Evolutionary conservation across 2,888 invertebrate species (phyloP).

Genomic region (Callinectes sapidus): DNA sequence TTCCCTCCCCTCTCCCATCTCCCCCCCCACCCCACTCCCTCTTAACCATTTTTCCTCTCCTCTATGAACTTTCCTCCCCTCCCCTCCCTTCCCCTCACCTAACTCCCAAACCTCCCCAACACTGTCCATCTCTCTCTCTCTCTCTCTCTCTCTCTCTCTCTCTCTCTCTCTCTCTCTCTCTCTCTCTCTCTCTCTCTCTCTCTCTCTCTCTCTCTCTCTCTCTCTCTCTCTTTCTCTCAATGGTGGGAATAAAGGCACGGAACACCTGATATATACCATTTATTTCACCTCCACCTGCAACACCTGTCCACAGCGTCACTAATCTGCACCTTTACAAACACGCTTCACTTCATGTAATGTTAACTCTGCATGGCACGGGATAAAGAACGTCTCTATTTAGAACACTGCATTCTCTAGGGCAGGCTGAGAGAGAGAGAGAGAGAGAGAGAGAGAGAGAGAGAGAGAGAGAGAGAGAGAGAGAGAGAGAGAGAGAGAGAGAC

Average conservation of each 20-base stretch:
- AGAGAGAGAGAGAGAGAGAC: constrained; percentile 19
- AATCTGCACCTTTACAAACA: constrained; percentile 19
- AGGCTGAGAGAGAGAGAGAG: background rate
- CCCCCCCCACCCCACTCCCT: background rate
- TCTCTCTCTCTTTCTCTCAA: background rate
- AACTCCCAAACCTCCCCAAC: background rate
- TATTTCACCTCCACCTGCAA: background rate
- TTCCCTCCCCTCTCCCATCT: background rate
- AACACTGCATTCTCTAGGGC: background rate
- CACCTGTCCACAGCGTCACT: background rate
- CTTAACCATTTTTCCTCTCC: background rate
- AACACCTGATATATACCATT: constrained; percentile 1
- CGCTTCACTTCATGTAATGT: background rate
- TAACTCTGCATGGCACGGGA: constrained; percentile 20
- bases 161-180: background rate
- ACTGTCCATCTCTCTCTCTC: background rate
- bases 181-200: too few species aligned
- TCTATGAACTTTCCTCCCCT: background rate
- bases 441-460: background rate
- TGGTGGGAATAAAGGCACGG: background rate
- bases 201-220: background rate
- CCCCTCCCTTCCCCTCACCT: background rate
- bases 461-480: constrained; percentile 5
- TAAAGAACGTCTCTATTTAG: constrained; percentile 10
- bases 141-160: background rate